phyloP scores from a whole-genome alignment of 2,797 vertebrate genomes.

The Columba guinea region DNA sequence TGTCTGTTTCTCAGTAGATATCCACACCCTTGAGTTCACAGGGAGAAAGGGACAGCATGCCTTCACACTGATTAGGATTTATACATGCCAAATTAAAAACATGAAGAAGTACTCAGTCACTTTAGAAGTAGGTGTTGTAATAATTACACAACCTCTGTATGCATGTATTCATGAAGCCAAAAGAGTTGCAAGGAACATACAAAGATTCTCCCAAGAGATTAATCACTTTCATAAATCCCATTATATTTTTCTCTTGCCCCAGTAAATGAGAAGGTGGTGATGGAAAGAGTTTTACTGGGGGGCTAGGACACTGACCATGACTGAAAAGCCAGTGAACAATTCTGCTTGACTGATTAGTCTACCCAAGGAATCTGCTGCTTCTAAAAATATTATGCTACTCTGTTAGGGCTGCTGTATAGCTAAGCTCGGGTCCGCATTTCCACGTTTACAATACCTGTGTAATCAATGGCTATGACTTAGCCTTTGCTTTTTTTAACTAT shows the following conservation, averaged over 20 bases:
- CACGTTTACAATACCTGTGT: neutral
- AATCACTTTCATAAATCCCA: neutral
- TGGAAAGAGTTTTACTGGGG: neutral
- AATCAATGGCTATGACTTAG: neutral
- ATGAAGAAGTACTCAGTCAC: neutral
- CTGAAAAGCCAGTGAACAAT: neutral
- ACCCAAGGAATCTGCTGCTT: slow-evolving; percentile 25
- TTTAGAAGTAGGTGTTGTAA: neutral
- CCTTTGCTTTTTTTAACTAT: neutral
- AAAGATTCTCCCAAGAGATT: neutral
- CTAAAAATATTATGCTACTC: neutral
- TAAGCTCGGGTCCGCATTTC: neutral
- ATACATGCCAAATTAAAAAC: neutral
- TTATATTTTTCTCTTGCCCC: neutral
- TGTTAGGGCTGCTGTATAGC: neutral
- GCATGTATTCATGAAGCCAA: neutral
- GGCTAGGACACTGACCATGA: neutral
- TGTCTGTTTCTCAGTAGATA: neutral
- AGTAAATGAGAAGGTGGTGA: neutral
- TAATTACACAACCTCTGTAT: neutral
- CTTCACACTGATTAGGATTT: neutral
- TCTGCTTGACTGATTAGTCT: neutral
- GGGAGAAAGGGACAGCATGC: neutral
- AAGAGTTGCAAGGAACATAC: neutral
- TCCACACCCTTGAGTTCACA: neutral